Base-by-base conservation (phyloP, 2,888 invertebrate genomes). In the Dryobotodes eremita region DNA sequence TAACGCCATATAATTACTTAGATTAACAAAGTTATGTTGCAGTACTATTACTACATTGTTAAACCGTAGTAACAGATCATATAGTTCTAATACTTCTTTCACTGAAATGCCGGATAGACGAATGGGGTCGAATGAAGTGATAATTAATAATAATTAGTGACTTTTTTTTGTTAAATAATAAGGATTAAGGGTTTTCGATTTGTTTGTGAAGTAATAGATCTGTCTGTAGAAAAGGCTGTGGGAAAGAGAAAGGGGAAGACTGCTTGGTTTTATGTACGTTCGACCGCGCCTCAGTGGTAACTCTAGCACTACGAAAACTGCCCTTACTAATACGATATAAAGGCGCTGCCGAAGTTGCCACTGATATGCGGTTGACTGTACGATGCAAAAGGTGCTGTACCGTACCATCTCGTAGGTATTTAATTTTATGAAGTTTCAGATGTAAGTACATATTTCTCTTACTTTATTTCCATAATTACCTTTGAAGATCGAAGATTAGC, bases 1-100 rank as follows among this genome's bases (percentile, higher is more conserved):
- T 85, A 87, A 85, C n/a, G 15, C 11, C 31, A 17, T 71, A 83
- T 77, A 86, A 81, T 89, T 80, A 82, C 75, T 61, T 78, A 82
- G 75, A 80, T 79, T 86, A 84, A 78, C 79, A 75, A 85, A 83
- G 79, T 78, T 79, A 77, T 84, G 71, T 79, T 88, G 65, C 79
- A 70, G 26, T 74, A 31, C 48, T 5, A 36, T 36, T 36, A 5
- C 55, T 48, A 59, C 82, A 82, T 77, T 78, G 84, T 79, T 75
- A 80, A 8, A 17, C 23, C 31, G 46, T 72, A 73, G 62, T 71
- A 69, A 86, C 57, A 86, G 53, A 23, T 65, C 46, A 23, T 4
- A 48, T 15, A 20, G 26, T n/a, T n/a, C n/a, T n/a, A n/a, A n/a
- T n/a, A n/a, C n/a, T 20, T 64, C 15, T 53, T 26, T 26, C 26